Conservation (phyloP, 1,140 invertebrate species). For the Plectrocnemia conspersa region DNA sequence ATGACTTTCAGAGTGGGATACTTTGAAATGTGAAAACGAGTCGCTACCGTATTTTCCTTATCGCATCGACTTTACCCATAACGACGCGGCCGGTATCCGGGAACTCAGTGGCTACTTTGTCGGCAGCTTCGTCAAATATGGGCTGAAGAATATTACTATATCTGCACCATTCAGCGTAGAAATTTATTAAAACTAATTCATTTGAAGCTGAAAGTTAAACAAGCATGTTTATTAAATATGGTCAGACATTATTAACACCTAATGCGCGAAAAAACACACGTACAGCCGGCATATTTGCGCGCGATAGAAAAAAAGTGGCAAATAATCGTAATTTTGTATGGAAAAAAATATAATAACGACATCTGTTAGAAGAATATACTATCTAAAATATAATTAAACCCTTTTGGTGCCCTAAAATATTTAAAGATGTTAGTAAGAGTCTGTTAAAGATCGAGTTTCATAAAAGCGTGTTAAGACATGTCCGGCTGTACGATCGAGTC, state of each 20-base stretch:
- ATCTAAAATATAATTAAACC: too few species aligned
- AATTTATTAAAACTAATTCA: constrained; percentile 97
- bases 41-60: constrained; percentile 75
- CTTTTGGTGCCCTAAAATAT: too few species aligned
- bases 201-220: constrained; percentile 73
- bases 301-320: too few species aligned
- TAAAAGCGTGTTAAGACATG: too few species aligned
- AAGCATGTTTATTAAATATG: constrained; percentile 26
- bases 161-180: constrained; percentile 97
- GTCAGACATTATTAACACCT: not conserved
- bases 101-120: constrained; percentile 76
- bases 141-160: constrained; percentile 95
- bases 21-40: constrained; percentile 93
- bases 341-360: constrained; percentile 5
- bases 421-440: too few species aligned
- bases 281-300: not conserved
- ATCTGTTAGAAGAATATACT: too few species aligned
- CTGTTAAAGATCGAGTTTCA: too few species aligned
- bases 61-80: constrained; percentile 98
- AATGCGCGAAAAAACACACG: not conserved
- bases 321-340: too few species aligned
- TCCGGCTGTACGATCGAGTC: too few species aligned
- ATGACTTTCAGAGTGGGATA: constrained; percentile 98
- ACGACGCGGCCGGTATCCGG: constrained; percentile 80
- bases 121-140: constrained; percentile 93